Percentiles rank a stretch among this genome's conserved stretches.
phyloP scores from a whole-genome alignment of 2,113 vertebrate species.

The Atlantisia rogersi region DNA sequence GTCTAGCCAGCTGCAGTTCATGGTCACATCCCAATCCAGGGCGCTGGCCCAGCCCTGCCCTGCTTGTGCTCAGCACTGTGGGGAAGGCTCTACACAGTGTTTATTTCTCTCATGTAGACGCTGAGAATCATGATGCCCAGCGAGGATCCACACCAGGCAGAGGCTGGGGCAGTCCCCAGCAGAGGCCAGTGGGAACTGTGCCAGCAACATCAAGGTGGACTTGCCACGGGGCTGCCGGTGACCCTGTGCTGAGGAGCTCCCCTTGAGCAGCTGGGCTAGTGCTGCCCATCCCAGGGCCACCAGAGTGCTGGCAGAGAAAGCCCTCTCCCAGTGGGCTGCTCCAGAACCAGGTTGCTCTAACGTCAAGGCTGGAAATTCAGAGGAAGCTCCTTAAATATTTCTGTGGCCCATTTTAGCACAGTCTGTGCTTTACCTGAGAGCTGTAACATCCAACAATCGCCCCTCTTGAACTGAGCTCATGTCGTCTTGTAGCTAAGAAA shows the following conservation, averaged over 20 bases:
- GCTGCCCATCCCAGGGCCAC: background rate
- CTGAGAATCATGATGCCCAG: accelerated
- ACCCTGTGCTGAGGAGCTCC: background rate
- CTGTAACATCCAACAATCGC: background rate
- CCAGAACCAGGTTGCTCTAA: background rate
- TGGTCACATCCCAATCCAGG: background rate
- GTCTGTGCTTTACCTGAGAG: background rate
- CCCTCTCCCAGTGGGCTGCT: background rate
- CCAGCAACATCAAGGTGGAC: accelerated
- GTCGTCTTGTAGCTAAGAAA: background rate
- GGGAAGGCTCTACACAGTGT: background rate
- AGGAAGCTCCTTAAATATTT: background rate
- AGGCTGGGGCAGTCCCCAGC: background rate
- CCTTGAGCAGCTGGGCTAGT: background rate
- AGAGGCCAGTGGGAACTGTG: background rate
- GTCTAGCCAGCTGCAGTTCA: background rate
- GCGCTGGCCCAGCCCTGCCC: background rate
- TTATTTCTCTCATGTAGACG: accelerated
- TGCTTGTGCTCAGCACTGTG: accelerated
- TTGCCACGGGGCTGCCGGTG: accelerated
- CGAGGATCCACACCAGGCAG: background rate
- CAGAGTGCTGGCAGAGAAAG: background rate
- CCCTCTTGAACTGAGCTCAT: background rate
- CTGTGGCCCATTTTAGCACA: background rate
- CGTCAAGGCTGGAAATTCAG: background rate